Conservation (phyloP, 2,888 invertebrate genomes). For the Amphipoea lucens region DNA sequence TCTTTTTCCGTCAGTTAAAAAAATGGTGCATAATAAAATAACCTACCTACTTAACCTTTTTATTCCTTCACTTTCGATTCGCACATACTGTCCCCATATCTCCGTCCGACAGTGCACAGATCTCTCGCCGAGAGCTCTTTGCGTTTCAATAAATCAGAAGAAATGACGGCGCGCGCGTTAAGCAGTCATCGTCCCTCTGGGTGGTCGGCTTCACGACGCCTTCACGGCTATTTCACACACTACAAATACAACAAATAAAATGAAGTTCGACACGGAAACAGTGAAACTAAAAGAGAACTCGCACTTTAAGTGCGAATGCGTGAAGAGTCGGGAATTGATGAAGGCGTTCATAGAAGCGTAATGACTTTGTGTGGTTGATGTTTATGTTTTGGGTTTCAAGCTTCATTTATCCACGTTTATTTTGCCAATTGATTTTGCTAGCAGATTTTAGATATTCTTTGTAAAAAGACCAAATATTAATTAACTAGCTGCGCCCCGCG, state of each 20-base stretch:
- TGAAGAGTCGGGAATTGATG: slow-evolving; percentile 60
- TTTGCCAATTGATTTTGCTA: slow-evolving; percentile 23
- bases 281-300: slow-evolving; percentile 72
- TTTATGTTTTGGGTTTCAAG: slow-evolving; percentile 22
- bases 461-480: neutral
- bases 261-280: slow-evolving; percentile 79
- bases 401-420: slow-evolving; percentile 38
- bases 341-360: slow-evolving; percentile 53
- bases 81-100: slow-evolving; percentile 57
- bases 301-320: slow-evolving; percentile 56
- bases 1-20: no score
- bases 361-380: slow-evolving; percentile 30
- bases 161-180: slow-evolving; percentile 87
- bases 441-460: neutral
- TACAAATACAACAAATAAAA: slow-evolving; percentile 81
- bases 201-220: slow-evolving; percentile 85
- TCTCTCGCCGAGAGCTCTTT: slow-evolving; percentile 76
- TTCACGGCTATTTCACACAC: slow-evolving; percentile 87
- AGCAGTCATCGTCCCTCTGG: slow-evolving; percentile 87
- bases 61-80: slow-evolving; percentile 33
- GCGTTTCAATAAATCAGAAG: slow-evolving; percentile 89
- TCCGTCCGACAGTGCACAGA: slow-evolving; percentile 72
- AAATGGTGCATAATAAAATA: no score
- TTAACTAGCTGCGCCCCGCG: neutral
- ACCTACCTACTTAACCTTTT: neutral